These are phyloP conservation scores for Parapsyche elsis DNA, from an alignment of 1,140 invertebrate species.

Conservation along the genomic window DNA sequence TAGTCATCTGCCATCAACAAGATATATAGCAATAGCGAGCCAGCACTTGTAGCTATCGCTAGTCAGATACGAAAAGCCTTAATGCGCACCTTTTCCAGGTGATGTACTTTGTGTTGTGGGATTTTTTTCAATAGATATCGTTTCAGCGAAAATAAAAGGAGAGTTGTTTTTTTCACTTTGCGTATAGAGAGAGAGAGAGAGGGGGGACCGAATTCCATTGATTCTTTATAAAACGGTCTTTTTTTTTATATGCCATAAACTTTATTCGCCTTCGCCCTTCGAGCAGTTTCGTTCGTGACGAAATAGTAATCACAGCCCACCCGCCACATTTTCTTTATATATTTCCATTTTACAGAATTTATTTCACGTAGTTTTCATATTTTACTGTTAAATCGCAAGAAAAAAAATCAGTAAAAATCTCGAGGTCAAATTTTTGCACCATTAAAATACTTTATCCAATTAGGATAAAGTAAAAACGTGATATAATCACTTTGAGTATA, in stretches of 20 bases:
- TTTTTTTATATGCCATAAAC: slow-evolving; percentile 25
- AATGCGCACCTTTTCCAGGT: slow-evolving; percentile 28
- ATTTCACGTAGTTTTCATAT: too few species aligned
- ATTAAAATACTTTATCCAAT: too few species aligned
- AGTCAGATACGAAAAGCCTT: slow-evolving; percentile 3
- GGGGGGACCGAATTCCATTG: slow-evolving; percentile 6
- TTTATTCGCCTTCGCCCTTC: slow-evolving; percentile 21
- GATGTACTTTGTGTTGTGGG: slow-evolving; percentile 10
- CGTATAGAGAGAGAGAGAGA: background rate
- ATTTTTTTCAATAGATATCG: slow-evolving; percentile 16
- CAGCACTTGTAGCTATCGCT: background rate
- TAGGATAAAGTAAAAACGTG: too few species aligned
- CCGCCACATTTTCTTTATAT: background rate
- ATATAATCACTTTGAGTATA: too few species aligned
- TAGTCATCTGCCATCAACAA: slow-evolving; percentile 14
- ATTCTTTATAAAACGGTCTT: slow-evolving; percentile 24
- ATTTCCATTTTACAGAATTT: background rate
- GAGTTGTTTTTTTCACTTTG: too few species aligned
- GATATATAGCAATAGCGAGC: background rate
- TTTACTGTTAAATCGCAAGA: too few species aligned
- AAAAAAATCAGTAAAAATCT: too few species aligned
- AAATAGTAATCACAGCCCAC: slow-evolving; percentile 6
- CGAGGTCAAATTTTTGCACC: too few species aligned
- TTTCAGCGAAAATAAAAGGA: slow-evolving; percentile 13
- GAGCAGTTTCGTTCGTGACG: slow-evolving; percentile 3